A percentile compares a stretch with the other conserved stretches of the same genome.
Conservation (phyloP, 2,888 invertebrate species). For the Drosophila infuscata region DNA sequence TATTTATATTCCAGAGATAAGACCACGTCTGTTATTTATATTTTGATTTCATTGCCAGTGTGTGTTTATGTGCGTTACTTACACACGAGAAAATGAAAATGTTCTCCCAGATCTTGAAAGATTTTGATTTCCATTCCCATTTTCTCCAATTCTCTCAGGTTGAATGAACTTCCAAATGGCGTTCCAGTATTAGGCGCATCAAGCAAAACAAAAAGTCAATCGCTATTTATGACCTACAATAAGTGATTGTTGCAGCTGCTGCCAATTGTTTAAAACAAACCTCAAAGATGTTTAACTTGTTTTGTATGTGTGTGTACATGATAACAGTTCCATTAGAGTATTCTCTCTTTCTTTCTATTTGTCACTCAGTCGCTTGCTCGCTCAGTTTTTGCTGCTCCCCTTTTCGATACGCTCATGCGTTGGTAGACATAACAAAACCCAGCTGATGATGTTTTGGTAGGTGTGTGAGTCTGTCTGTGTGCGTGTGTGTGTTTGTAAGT, state of each 20-base stretch:
- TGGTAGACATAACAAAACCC: constrained; percentile 73
- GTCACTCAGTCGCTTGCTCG: constrained; percentile 9
- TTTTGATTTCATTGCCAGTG: constrained; percentile 22
- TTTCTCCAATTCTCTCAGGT: constrained; percentile 48
- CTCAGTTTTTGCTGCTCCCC: constrained; percentile 16
- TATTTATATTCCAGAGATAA: constrained; percentile 47
- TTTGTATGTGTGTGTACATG: constrained; percentile 30
- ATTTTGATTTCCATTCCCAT: constrained; percentile 13
- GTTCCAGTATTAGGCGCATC: constrained; percentile 21
- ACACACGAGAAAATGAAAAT: background rate
- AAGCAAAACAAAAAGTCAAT: constrained; percentile 9
- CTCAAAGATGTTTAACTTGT: constrained; percentile 47
- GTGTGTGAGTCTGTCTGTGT: constrained; percentile 46
- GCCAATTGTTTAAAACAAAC: constrained; percentile 52
- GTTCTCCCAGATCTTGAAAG: constrained; percentile 9
- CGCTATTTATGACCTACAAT: constrained; percentile 67
- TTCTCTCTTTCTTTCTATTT: constrained; percentile 7
- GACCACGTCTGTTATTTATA: constrained; percentile 37
- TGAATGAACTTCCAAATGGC: constrained; percentile 66
- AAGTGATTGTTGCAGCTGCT: constrained; percentile 39
- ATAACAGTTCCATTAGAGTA: constrained; percentile 24
- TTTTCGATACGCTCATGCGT: constrained; percentile 34
- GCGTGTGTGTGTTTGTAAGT: constrained; percentile 17
- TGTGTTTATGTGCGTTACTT: background rate
- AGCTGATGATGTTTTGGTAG: constrained; percentile 78